A percentile compares a stretch with the other conserved stretches of the same genome.
These are phyloP conservation scores for Boloria selene DNA, from an alignment of 2,888 invertebrate genomes.

Conservation along the genomic window DNA sequence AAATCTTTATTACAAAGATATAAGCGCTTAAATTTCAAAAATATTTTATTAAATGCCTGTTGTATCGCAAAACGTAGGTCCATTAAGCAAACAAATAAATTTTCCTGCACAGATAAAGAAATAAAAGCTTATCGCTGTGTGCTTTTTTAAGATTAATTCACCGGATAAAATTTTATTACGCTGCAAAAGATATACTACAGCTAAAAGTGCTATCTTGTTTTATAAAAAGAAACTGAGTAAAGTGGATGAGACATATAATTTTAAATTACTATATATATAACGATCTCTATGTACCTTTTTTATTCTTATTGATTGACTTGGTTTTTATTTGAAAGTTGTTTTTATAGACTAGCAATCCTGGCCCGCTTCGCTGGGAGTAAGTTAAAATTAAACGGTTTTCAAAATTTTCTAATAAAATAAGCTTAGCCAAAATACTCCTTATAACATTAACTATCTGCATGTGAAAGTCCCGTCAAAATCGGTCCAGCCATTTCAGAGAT, in stretches of 20 bases:
- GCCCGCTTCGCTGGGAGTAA: too few species aligned
- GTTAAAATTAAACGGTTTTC: too few species aligned
- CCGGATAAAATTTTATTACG: conserved; percentile 62
- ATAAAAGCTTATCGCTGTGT: conserved; percentile 57
- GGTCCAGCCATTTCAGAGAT: too few species aligned
- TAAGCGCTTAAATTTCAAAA: too few species aligned
- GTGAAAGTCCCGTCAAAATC: too few species aligned
- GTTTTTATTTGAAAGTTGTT: not conserved
- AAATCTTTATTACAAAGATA: too few species aligned
- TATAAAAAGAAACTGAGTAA: conserved; percentile 12
- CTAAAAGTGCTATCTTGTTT: conserved; percentile 10
- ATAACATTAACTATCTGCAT: too few species aligned
- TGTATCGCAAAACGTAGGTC: not conserved
- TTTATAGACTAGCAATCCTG: too few species aligned
- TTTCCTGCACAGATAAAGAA: conserved; percentile 41
- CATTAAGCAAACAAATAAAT: not conserved
- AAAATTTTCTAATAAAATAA: too few species aligned
- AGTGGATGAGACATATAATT: conserved; percentile 3
- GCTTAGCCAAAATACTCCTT: too few species aligned
- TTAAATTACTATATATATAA: not conserved
- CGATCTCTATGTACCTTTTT: too few species aligned
- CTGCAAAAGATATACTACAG: conserved; percentile 16
- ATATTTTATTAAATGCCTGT: too few species aligned
- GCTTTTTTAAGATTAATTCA: conserved; percentile 78
- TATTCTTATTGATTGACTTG: not conserved